phyloP scores from a whole-genome alignment of 2,888 invertebrate genomes.

The Doris montereyensis region DNA sequence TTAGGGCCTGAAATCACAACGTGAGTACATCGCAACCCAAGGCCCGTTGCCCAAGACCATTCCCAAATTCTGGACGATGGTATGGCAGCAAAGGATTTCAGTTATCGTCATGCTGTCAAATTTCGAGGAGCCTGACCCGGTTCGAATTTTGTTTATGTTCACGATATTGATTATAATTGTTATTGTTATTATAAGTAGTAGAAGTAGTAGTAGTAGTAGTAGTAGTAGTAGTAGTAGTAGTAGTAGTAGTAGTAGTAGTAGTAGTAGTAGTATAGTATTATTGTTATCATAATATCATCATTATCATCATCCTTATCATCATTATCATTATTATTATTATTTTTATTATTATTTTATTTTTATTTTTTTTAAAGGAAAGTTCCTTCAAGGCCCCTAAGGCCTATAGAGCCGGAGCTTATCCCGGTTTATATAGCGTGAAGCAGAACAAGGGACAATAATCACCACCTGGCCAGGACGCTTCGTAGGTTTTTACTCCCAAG shows the following conservation, averaged over 20 bases:
- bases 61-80: conserved; percentile 84
- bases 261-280: conserved; percentile 1
- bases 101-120: conserved; percentile 83
- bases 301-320: not conserved
- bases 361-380: not conserved
- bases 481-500: no score
- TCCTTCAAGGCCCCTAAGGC: no score
- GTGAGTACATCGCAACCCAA: conserved; percentile 84
- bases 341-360: not conserved
- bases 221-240: conserved; percentile 16
- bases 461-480: no score
- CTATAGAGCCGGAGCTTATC: no score
- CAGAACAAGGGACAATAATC: no score
- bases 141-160: conserved; percentile 77
- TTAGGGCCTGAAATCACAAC: conserved; percentile 79
- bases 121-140: conserved; percentile 79
- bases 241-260: conserved; percentile 20
- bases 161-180: not conserved
- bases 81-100: conserved; percentile 80
- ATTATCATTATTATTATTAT: not conserved
- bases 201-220: conserved; percentile 16
- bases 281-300: no score
- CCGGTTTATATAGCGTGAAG: no score
- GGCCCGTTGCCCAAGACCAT: conserved; percentile 80
- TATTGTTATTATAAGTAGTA: no score